A percentile compares a stretch with the other conserved stretches of the same genome.
These are phyloP conservation scores for Drosophila murphyi DNA, from an alignment of 1,140 invertebrate genomes.

Conservation along the genomic window DNA sequence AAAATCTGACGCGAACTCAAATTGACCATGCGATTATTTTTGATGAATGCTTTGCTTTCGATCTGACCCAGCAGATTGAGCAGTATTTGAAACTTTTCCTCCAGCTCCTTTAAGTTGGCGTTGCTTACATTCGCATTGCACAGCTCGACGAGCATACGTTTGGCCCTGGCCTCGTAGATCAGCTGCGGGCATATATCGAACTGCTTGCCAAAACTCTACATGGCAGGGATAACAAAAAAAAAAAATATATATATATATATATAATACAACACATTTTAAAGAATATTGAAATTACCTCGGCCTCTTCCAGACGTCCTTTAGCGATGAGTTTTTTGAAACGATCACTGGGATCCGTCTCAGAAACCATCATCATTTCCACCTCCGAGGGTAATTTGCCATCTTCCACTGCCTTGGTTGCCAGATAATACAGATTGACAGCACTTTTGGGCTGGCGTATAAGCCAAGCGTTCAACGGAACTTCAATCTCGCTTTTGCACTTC, in stretches of 20 bases:
- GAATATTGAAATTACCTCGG: conserved; percentile 51
- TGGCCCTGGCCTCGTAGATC: conserved; percentile 79
- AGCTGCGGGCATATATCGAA: conserved; percentile 81
- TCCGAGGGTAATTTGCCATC: conserved; percentile 43
- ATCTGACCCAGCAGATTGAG: conserved; percentile 60
- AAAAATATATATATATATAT: background rate
- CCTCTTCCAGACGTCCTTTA: conserved; percentile 81
- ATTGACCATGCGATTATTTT: conserved; percentile 73
- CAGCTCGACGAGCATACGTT: conserved; percentile 70
- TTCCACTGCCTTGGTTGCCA: conserved; percentile 53
- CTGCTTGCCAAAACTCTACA: conserved; percentile 71
- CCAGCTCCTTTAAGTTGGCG: conserved; percentile 3
- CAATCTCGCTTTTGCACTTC: conserved; percentile 75
- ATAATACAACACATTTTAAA: background rate
- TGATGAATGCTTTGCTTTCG: conserved; percentile 70
- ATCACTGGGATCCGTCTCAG: conserved; percentile 81
- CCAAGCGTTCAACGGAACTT: conserved; percentile 70
- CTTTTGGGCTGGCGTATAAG: conserved; percentile 75
- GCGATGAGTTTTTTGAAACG: conserved; percentile 79
- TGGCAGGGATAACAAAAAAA: background rate
- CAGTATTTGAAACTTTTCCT: conserved; percentile 55
- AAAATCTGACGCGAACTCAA: conserved; percentile 69
- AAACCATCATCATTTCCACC: conserved; percentile 79
- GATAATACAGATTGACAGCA: conserved; percentile 79
- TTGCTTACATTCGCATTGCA: conserved; percentile 38